Conservation (phyloP, 2,113 vertebrate species). For the Rattus rattus region DNA sequence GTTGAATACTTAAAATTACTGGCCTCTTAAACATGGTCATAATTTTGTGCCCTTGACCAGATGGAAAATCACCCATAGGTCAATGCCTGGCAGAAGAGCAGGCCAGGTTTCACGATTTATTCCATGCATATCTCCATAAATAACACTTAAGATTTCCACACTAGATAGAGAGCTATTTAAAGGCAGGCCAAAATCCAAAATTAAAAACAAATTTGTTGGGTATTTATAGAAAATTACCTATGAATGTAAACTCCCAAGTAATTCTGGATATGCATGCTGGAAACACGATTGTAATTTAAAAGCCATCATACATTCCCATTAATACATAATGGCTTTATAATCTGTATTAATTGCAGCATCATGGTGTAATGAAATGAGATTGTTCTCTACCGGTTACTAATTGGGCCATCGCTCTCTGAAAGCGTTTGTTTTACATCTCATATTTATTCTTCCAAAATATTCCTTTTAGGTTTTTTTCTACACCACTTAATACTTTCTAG, state of each 20-base stretch:
- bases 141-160: background rate
- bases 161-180: conserved; percentile 2
- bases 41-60: background rate
- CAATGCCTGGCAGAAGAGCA: background rate
- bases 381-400: conserved; percentile 45
- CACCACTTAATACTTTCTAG: background rate
- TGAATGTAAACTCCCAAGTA: conserved; percentile 16
- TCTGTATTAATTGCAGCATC: conserved; percentile 67
- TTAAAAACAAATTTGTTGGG: background rate
- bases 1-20: background rate
- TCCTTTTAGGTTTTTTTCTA: conserved; percentile 17
- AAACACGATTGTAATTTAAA: conserved; percentile 63
- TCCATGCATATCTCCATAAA: background rate
- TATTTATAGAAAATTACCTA: conserved; percentile 49
- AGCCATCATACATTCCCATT: conserved; percentile 57
- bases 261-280: conserved; percentile 35
- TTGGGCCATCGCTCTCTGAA: conserved; percentile 48
- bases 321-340: conserved; percentile 69
- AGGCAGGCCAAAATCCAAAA: conserved; percentile 15
- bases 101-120: background rate
- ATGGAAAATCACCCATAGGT: background rate
- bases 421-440: conserved; percentile 11
- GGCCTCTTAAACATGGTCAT: background rate
- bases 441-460: conserved; percentile 44
- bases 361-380: conserved; percentile 26